Evolutionary conservation across 2,888 invertebrate genomes (phyloP), one percentile per base, ranked within the genome.

Genomic region (Archips xylosteana): DNA sequence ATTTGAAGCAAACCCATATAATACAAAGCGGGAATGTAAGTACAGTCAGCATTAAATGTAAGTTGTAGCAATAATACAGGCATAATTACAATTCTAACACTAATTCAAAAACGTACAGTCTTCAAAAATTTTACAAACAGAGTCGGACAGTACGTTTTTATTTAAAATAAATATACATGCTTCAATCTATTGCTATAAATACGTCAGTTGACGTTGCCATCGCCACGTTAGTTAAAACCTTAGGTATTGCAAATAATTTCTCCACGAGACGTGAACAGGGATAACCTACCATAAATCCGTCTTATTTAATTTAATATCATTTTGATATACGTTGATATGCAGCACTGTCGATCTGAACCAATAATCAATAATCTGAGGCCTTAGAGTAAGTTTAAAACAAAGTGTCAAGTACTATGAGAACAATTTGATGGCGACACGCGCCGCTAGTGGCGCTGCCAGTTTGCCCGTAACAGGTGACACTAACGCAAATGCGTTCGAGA

Each of bases 301-400:
- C 57, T 32, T 32, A 57, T 59, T 47, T 64, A 60, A 39, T 54
- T 51, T 77, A 78, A 77, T 78, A 78, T 78, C 77, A 75, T 74
- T 61, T 49, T 83, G 85, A 89, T 86, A 87, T 84, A 84, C 73
- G 78, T 78, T 88, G 89, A 90, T 90, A 90, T 90, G 90, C 87
- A 85, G 86, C 78, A 76, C 82, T 82, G 79, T 82, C 61, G 47
- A 67, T 54, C 63, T 73, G 51, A 59, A 69, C 32, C 60, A 13
- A 34, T n/a, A n/a, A n/a, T n/a, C n/a, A n/a, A n/a, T n/a, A n/a
- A 6, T 5, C 39, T 3, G 39, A 23, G 4, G 39, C 39, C 39
- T 39, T 39, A 39, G 5, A 6, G 39, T 39, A 39, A 39, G 39
- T 39, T 39, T 39, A 39, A 23, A 23, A 23, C 23, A 1, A 23